phyloP scores from a whole-genome alignment of 2,888 invertebrate species.

The Melanchra persicariae region DNA sequence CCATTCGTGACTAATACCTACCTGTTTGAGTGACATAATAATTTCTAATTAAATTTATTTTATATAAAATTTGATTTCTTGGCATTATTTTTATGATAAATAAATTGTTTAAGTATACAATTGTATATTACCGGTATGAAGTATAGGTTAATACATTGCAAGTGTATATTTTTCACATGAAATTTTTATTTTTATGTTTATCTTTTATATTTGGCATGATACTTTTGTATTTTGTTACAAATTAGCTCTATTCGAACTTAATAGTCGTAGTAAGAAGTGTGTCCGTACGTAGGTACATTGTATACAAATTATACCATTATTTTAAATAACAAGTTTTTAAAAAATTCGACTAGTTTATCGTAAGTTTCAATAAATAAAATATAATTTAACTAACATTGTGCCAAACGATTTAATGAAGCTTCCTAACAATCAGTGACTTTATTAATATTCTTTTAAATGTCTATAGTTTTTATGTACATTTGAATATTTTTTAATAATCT shows the following conservation, averaged over 20 bases:
- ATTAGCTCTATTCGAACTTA: slow-evolving; percentile 23
- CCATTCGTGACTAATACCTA: slow-evolving; percentile 74
- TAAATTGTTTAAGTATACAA: slow-evolving; percentile 24
- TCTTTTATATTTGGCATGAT: slow-evolving; percentile 17
- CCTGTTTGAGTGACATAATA: slow-evolving; percentile 76
- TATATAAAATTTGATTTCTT: slow-evolving; percentile 43
- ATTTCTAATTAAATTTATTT: slow-evolving; percentile 59
- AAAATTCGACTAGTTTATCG: slow-evolving; percentile 33
- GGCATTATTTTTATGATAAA: slow-evolving; percentile 32
- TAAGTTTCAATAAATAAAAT: slow-evolving; percentile 36
- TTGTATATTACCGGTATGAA: slow-evolving; percentile 38
- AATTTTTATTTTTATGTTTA: slow-evolving; percentile 9
- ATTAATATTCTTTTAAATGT: slow-evolving; percentile 29
- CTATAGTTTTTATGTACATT: slow-evolving; percentile 49
- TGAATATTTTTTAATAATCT: slow-evolving; percentile 43
- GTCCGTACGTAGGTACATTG: slow-evolving; percentile 17
- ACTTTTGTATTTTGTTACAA: slow-evolving; percentile 47
- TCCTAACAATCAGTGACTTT: slow-evolving; percentile 63
- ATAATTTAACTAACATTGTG: slow-evolving; percentile 77
- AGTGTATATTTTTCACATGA: slow-evolving; percentile 39
- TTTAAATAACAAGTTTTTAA: slow-evolving; percentile 49
- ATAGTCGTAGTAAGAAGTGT: slow-evolving; percentile 24
- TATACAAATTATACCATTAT: slow-evolving; percentile 62
- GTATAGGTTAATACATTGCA: slow-evolving; percentile 16
- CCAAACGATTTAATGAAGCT: slow-evolving; percentile 76